Conservation (phyloP, 2,888 invertebrate species). For the Allolobophora icterica region DNA sequence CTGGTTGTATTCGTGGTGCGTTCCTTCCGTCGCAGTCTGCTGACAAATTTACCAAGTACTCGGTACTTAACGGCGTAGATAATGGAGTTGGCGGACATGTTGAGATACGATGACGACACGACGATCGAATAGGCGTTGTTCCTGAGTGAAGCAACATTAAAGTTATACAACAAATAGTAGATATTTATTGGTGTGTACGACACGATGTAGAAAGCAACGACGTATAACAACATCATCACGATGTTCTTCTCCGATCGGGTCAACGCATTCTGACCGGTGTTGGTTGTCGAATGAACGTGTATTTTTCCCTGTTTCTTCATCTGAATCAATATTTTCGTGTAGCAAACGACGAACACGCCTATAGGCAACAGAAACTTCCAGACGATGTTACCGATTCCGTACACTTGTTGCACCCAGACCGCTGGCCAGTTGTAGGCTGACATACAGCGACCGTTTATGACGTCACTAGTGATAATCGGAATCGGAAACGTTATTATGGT, state of each 20-base stretch:
- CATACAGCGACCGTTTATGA: not conserved
- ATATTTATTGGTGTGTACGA: not conserved
- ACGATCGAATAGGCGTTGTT: not conserved
- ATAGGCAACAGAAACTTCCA: not conserved
- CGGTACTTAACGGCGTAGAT: conserved; percentile 6
- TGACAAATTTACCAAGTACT: not conserved
- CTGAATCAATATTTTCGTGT: not conserved
- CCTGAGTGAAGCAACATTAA: not conserved
- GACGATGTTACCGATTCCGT: not conserved
- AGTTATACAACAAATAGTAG: not conserved
- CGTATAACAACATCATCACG: conserved; percentile 3
- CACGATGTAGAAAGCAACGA: not conserved
- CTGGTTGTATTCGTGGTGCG: not conserved
- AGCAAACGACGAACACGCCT: not conserved
- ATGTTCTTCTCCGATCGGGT: not conserved
- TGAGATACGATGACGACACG: not conserved
- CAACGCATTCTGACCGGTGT: not conserved
- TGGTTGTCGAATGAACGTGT: not conserved
- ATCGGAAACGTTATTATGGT: not conserved
- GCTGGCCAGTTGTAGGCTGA: not conserved
- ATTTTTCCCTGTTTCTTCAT: not conserved
- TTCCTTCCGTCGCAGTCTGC: not conserved
- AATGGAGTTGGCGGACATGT: conserved; percentile 8
- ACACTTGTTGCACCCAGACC: not conserved
- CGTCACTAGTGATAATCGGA: not conserved